Evolutionary conservation across 2,888 invertebrate genomes (phyloP), one percentile per base, ranked within the genome.

Genomic region (Spialia ferax): DNA sequence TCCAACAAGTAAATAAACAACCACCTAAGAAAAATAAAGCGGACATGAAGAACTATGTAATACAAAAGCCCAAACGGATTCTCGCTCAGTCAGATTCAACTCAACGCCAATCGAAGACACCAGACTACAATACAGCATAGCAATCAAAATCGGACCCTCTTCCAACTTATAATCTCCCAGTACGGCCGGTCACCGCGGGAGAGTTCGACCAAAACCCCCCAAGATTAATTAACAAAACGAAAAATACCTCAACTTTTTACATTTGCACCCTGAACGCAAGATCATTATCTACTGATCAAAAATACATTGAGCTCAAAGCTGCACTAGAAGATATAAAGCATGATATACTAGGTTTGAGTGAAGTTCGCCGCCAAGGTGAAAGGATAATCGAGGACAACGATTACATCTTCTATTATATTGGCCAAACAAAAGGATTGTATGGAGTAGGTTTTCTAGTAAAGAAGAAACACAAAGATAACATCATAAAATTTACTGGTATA

Each of bases 361-460:
- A 72, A 66, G 69, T 73, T 32, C 70, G 71, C 57, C 69, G 73
- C 1, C 11, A 70, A 54, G 73, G 73, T 7, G 71, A 73, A 61
- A 67, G 64, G 1, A 71, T 68, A 35, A 69, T 63, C 8, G 73
- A 72, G 68, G 71, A 73, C 29, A 69, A 72, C 8, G 54, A 73
- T 6, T 70, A 74, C 38, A 71, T 74, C 8, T 15, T 75, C 11
- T 74, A 72, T 42, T 69, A 73, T 57, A 50, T 71, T 10, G 73
- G 74, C 2, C 59, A 73, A 72, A 75, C 73, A 15, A 74, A 70
- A 69, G 75, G 73, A 8, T 68, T 72, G 48, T 65, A 73, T 48
- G 75, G 75, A 0, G 74, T 75, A 20, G 77, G 74, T 7, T 74
- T 75, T 32, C 63, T 74, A 62, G 63, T 75, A 0, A 75, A 68